Evolutionary conservation across 1,140 invertebrate species (phyloP).

Genomic region (Ectropis grisescens): DNA sequence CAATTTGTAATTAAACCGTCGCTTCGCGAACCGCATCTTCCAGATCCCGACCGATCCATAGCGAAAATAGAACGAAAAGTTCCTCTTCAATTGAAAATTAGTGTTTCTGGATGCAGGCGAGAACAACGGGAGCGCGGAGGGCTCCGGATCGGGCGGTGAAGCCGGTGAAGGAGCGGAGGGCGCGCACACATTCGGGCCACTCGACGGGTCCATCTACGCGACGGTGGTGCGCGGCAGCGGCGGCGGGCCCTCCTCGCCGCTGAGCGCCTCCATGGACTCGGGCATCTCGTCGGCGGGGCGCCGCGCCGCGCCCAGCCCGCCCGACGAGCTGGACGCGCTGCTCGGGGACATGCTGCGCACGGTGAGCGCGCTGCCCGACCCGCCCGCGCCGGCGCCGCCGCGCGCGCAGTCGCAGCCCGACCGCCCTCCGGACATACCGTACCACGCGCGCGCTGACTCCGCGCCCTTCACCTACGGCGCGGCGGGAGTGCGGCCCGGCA

Average conservation of each 20-base stretch:
- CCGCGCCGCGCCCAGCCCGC: constrained; percentile 63
- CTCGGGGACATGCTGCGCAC: constrained; percentile 87
- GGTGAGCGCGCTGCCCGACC: constrained; percentile 83
- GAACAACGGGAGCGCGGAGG: constrained; percentile 74
- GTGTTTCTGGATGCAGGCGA: no score
- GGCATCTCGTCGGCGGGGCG: constrained; percentile 82
- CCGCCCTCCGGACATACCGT: constrained; percentile 75
- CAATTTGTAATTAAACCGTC: constrained; percentile 33
- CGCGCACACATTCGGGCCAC: constrained; percentile 81
- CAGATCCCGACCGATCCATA: no score
- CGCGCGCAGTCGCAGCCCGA: constrained; percentile 40
- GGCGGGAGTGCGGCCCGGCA: constrained; percentile 69
- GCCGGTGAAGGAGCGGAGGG: constrained; percentile 69
- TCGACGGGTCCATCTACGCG: constrained; percentile 92
- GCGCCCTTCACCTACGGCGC: constrained; percentile 86
- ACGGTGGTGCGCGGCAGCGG: constrained; percentile 74
- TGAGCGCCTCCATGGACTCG: constrained; percentile 88
- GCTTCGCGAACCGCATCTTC: constrained; percentile 8
- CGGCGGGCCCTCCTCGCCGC: constrained; percentile 74
- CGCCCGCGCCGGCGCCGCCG: constrained; percentile 51
- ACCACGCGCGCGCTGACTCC: constrained; percentile 85
- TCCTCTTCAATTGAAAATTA: no score
- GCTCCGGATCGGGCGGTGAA: constrained; percentile 77
- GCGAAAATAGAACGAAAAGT: no score
- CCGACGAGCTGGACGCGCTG: constrained; percentile 67